A percentile compares a stretch with the other conserved stretches of the same genome.
Evolutionary conservation across 2,888 invertebrate genomes (phyloP).

Genomic region (Gandaritis pyraliata): DNA sequence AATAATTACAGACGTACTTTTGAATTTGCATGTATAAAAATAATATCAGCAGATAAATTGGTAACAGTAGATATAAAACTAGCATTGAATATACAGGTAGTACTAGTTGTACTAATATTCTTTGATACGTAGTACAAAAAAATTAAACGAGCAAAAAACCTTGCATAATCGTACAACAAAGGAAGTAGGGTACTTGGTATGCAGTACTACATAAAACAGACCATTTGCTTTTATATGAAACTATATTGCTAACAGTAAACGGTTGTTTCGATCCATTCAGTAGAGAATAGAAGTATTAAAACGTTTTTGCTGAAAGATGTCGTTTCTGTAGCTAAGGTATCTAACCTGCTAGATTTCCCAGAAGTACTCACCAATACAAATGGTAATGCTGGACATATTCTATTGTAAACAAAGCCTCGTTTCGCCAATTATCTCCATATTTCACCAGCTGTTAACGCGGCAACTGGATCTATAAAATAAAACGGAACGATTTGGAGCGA

Average conservation of each 20-base stretch:
- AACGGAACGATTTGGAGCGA: conserved; percentile 45
- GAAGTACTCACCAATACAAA: conserved; percentile 23
- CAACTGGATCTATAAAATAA: conserved; percentile 45
- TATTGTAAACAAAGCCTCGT: conserved; percentile 39
- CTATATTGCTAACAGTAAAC: not conserved
- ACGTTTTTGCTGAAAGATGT: conserved; percentile 27
- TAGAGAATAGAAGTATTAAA: conserved; percentile 14
- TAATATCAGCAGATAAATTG: not conserved
- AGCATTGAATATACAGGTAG: not conserved
- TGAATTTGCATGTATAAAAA: conserved; percentile 6
- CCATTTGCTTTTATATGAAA: conserved; percentile 58
- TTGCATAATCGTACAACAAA: conserved; percentile 39
- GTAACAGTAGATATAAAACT: conserved; percentile 10
- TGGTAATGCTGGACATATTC: conserved; percentile 28
- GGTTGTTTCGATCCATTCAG: conserved; percentile 21
- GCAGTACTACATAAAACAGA: conserved; percentile 61
- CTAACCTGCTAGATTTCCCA: conserved; percentile 18
- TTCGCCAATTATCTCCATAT: conserved; percentile 42
- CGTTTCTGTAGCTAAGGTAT: conserved; percentile 4
- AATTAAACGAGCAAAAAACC: conserved; percentile 17
- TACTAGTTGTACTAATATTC: no score
- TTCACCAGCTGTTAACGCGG: conserved; percentile 41
- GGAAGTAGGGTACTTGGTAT: conserved; percentile 40
- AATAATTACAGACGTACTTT: conserved; percentile 4
- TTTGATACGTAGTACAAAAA: not conserved